phyloP scores from a whole-genome alignment of 1,140 invertebrate species.

The Lordiphosa mommai region DNA sequence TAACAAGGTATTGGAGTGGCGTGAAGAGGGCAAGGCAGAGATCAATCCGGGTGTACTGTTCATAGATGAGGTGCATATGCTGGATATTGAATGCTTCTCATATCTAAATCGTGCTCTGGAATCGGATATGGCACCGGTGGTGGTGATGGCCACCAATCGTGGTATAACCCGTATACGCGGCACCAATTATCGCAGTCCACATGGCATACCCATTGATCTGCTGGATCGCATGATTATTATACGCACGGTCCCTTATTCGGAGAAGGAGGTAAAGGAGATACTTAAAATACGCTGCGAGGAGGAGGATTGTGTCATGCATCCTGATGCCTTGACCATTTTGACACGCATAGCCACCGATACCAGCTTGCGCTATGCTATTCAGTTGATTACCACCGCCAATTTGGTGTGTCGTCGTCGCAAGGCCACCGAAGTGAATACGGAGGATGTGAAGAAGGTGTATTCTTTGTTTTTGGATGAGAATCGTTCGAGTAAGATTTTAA shows the following conservation, averaged over 20 bases:
- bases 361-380: constrained; percentile 98
- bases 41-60: constrained; percentile 98
- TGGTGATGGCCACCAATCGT: constrained; percentile 99
- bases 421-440: constrained; percentile 90
- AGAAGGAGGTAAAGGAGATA: constrained; percentile 95
- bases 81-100: constrained; percentile 99
- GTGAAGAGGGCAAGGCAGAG: constrained; percentile 99
- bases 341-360: constrained; percentile 96
- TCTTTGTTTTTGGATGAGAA: constrained; percentile 96
- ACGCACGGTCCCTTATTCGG: constrained; percentile 92
- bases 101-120: constrained; percentile 98
- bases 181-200: constrained; percentile 95
- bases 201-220: constrained; percentile 97
- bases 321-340: constrained; percentile 94
- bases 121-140: constrained; percentile 97
- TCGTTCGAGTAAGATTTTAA: constrained; percentile 94
- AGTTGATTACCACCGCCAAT: constrained; percentile 97
- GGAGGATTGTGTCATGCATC: constrained; percentile 97
- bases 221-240: constrained; percentile 98
- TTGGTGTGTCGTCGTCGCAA: constrained; percentile 92
- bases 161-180: constrained; percentile 97
- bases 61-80: constrained; percentile 97
- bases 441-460: constrained; percentile 97
- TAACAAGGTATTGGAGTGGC: constrained; percentile 98
- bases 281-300: constrained; percentile 97